Percentiles rank a stretch among this genome's conserved stretches.
These are phyloP conservation scores for Caenorhabditis becei DNA, from an alignment of 2,888 invertebrate species.

Conservation along the genomic window DNA sequence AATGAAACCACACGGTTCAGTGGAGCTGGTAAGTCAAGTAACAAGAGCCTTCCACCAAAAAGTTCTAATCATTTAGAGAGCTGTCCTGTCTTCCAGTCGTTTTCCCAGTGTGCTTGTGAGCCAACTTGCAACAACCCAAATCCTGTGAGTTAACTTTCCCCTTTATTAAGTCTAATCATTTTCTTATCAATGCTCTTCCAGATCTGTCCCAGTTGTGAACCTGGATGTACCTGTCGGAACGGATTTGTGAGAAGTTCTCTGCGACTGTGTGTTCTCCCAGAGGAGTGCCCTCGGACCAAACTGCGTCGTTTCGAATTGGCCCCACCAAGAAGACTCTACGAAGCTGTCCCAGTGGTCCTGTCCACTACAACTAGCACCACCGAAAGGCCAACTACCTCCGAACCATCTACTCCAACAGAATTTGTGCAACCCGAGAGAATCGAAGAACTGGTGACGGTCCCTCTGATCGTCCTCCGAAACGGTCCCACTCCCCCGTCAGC, in stretches of 20 bases:
- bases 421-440: neutral
- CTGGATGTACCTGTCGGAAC: conserved; percentile 48
- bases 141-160: conserved; percentile 16
- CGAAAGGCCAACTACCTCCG: neutral
- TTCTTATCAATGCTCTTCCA: neutral
- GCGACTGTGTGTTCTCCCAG: conserved; percentile 46
- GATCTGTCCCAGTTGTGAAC: conserved; percentile 32
- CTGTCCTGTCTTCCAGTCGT: conserved; percentile 47
- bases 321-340: conserved; percentile 43
- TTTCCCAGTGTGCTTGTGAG: conserved; percentile 44
- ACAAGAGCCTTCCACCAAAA: neutral
- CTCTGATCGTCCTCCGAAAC: conserved; percentile 35
- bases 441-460: conserved; percentile 37
- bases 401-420: neutral
- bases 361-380: conserved; percentile 5
- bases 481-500: conserved; percentile 60
- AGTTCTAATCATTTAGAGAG: conserved; percentile 18
- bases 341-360: conserved; percentile 50
- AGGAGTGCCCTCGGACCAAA: conserved; percentile 47
- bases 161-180: too few species aligned
- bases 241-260: conserved; percentile 45
- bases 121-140: conserved; percentile 50
- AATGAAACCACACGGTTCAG: conserved; percentile 32
- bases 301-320: conserved; percentile 40
- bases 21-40: neutral